These are phyloP conservation scores for Anas capensis DNA, from an alignment of 2,797 vertebrate species.

Conservation along the genomic window DNA sequence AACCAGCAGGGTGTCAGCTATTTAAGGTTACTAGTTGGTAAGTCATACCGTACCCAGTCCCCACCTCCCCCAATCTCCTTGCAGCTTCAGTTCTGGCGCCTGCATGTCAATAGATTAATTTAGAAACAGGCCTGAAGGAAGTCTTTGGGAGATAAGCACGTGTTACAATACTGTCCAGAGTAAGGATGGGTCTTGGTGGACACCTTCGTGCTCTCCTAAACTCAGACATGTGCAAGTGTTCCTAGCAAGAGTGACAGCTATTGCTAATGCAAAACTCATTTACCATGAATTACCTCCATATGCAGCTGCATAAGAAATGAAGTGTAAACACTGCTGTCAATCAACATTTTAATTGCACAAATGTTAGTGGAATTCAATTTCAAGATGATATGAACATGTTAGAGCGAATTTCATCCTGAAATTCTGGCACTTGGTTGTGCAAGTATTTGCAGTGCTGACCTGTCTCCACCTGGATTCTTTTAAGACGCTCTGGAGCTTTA, in stretches of 20 bases:
- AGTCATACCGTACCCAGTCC: neutral
- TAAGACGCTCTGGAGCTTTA: neutral
- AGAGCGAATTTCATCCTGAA: neutral
- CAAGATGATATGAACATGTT: neutral
- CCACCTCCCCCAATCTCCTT: neutral
- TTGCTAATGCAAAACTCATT: neutral
- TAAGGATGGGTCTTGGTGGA: neutral
- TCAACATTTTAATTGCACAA: neutral
- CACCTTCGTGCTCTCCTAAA: neutral
- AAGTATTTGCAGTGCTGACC: neutral
- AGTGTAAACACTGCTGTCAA: constrained; percentile 22
- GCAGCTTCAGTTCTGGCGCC: neutral
- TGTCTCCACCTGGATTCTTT: neutral
- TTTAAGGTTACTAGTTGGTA: neutral
- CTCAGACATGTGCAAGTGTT: neutral
- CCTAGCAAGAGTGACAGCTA: neutral
- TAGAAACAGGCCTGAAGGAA: neutral
- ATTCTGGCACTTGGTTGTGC: neutral
- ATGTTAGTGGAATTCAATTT: constrained; percentile 6
- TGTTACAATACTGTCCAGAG: accelerated
- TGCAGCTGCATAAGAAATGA: constrained; percentile 13
- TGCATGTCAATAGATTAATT: neutral
- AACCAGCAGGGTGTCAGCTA: neutral
- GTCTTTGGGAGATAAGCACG: neutral
- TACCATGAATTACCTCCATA: neutral